Evolutionary conservation across 2,888 invertebrate genomes (phyloP), one percentile per base, ranked within the genome.

Genomic region (Heliconius ismenius): DNA sequence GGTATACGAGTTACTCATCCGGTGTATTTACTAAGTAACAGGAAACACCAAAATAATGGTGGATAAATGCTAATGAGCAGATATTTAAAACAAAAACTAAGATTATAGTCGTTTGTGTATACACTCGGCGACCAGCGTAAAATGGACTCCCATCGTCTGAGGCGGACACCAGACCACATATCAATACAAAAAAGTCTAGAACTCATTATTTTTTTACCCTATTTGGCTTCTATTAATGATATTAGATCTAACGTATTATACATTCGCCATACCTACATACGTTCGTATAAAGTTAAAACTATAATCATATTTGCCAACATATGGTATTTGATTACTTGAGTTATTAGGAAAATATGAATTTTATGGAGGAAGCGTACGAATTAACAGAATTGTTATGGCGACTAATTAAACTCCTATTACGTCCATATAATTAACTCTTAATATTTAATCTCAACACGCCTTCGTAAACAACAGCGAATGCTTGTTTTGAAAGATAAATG

Each of bases 171-270:
- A 62, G 73, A 60, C 76, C 77, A 79, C 79, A 76, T 70, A 65
- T 77, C 65, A 81, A 77, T 63, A 63, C 73, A 11, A 28, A 62
- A 63, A 32, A 32, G n/a, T 70, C 64, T 76, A 76, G 21, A 73
- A 28, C 64, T 83, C 81, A 82, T 83, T 83, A 83, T 24, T 81
- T 79, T 63, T 54, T 76, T 63, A n/a, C 82, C 82, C 75, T 81
- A 79, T 83, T 81, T 79, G 81, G 83, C 69, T 77, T 77, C 78
- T 79, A 77, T 64, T 76, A 65, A 43, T 24, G 64, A 58, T 72
- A 65, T 58, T 58, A 58, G 58, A 58, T 24, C 39, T 60, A 62
- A 58, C 36, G n/a, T 36, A 64, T 74, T 73, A 73, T 43, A 43
- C 73, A 70, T 70, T 70, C 32, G 32, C 58, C 11, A 70, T 58